Percentiles rank a stretch among this genome's conserved stretches.
Conservation (phyloP, 2,888 invertebrate genomes). For the Xestobium rufovillosum region DNA sequence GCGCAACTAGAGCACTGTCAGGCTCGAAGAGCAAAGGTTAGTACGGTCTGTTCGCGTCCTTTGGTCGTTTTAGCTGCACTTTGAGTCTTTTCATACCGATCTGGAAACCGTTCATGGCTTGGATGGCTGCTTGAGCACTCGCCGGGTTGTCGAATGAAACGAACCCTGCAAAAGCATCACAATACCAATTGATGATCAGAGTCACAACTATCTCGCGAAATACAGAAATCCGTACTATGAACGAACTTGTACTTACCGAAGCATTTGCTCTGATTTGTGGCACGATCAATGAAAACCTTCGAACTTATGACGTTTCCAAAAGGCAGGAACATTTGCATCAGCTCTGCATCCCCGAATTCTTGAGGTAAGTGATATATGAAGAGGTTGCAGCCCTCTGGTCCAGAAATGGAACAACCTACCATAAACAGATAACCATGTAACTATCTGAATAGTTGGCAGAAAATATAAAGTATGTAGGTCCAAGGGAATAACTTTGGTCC, state of each 20-base stretch:
- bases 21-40: slow-evolving; percentile 59
- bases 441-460: no score
- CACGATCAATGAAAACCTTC: slow-evolving; percentile 99
- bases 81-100: slow-evolving; percentile 99
- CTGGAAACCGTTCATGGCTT: slow-evolving; percentile 99
- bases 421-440: no score
- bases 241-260: slow-evolving; percentile 73
- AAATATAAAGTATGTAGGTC: no score
- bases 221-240: no score
- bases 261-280: slow-evolving; percentile 99
- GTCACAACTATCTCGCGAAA: not conserved
- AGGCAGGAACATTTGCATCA: slow-evolving; percentile 99
- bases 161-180: slow-evolving; percentile 69
- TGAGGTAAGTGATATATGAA: slow-evolving; percentile 99
- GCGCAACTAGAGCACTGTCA: slow-evolving; percentile 22
- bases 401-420: slow-evolving; percentile 93
- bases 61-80: slow-evolving; percentile 98
- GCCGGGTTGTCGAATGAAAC: slow-evolving; percentile 99
- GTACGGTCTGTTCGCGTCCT: slow-evolving; percentile 96
- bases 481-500: no score
- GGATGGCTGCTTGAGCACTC: slow-evolving; percentile 97
- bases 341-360: slow-evolving; percentile 98
- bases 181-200: not conserved
- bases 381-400: slow-evolving; percentile 99
- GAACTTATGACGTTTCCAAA: slow-evolving; percentile 99